Evolutionary conservation across 2,888 invertebrate species (phyloP).

Genomic region (Drosophila parthenogenetica): DNA sequence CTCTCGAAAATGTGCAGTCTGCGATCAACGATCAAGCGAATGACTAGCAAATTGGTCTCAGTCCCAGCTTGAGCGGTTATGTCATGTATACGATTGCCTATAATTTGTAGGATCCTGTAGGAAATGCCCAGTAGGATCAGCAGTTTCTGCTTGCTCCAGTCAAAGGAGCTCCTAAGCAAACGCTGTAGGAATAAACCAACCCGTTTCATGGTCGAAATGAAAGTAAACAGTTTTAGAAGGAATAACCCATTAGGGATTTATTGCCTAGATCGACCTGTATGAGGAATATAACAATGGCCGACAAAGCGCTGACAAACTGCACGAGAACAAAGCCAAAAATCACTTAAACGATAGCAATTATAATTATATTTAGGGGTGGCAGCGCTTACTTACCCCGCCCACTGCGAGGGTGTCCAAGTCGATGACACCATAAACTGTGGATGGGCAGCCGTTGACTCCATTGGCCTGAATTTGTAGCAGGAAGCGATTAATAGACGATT

Average conservation of each 20-base stretch:
- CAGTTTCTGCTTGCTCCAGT: slow-evolving; percentile 5
- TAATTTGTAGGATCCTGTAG: background rate
- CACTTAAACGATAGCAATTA: slow-evolving; percentile 14
- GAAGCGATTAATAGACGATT: slow-evolving; percentile 74
- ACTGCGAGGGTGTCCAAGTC: slow-evolving; percentile 77
- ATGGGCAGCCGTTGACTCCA: slow-evolving; percentile 26
- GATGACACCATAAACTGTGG: slow-evolving; percentile 74
- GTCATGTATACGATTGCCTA: slow-evolving; percentile 30
- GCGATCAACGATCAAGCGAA: slow-evolving; percentile 71
- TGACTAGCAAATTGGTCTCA: slow-evolving; percentile 76
- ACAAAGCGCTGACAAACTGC: slow-evolving; percentile 75
- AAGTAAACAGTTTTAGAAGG: slow-evolving; percentile 19
- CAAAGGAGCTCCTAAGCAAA: slow-evolving; percentile 3
- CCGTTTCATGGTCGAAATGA: slow-evolving; percentile 24
- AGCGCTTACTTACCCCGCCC: slow-evolving; percentile 72
- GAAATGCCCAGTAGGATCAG: background rate
- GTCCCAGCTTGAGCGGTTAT: slow-evolving; percentile 67
- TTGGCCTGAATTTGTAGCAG: slow-evolving; percentile 69
- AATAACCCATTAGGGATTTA: slow-evolving; percentile 58
- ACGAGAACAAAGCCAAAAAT: slow-evolving; percentile 3
- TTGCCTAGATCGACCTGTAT: slow-evolving; percentile 81
- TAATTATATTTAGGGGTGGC: background rate
- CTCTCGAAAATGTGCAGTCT: slow-evolving; percentile 73
- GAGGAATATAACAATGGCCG: slow-evolving; percentile 80
- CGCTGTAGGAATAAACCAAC: slow-evolving; percentile 7